Evolutionary conservation across 1,140 invertebrate genomes (phyloP).

Genomic region (Drosophila parvula): DNA sequence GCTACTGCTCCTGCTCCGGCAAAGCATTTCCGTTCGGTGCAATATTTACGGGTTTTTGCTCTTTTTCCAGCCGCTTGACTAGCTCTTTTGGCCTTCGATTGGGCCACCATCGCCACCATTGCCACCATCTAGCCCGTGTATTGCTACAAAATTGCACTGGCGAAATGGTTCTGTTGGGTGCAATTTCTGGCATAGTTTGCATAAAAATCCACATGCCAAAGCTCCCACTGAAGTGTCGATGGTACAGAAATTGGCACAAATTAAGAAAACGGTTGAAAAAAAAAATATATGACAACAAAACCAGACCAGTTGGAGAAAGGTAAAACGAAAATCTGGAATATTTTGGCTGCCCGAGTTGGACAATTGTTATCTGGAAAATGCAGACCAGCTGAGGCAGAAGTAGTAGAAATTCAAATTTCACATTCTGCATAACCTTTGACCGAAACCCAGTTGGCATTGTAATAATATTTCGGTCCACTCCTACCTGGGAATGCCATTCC

Average conservation of each 20-base stretch:
- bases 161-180: constrained; percentile 62
- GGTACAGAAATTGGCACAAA: constrained; percentile 58
- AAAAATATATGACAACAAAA: constrained; percentile 20
- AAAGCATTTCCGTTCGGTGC: constrained; percentile 48
- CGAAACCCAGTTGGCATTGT: constrained; percentile 14
- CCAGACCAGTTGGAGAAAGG: neutral
- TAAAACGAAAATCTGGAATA: constrained; percentile 31
- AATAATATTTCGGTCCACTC: constrained; percentile 22
- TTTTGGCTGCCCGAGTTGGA: constrained; percentile 31
- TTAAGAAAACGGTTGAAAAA: constrained; percentile 51
- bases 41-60: constrained; percentile 46
- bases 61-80: constrained; percentile 29
- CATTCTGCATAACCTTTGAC: constrained; percentile 32
- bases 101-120: constrained; percentile 7
- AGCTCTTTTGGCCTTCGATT: constrained; percentile 39
- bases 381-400: constrained; percentile 38
- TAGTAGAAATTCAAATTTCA: constrained; percentile 31
- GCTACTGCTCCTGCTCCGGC: neutral
- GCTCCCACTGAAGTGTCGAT: constrained; percentile 48
- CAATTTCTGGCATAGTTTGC: constrained; percentile 67
- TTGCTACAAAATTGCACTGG: constrained; percentile 62
- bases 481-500: constrained; percentile 4
- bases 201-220: constrained; percentile 61
- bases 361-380: constrained; percentile 57
- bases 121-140: constrained; percentile 14